Conservation (phyloP, 2,888 invertebrate species). For the Parochlus steinenii region DNA sequence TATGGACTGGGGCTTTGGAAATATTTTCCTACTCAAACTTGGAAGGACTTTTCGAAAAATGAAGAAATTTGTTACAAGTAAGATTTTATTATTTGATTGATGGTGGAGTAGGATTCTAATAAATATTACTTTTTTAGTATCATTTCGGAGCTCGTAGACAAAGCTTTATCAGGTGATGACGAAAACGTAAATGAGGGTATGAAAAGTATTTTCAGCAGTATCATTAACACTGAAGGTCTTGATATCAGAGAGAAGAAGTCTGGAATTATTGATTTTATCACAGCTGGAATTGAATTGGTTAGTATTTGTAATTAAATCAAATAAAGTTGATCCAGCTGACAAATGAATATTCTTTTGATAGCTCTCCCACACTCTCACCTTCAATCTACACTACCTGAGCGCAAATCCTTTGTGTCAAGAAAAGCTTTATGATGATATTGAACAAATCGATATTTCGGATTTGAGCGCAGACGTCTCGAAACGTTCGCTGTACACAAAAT, state of each 20-base stretch:
- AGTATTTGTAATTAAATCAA: too few relatives aligned
- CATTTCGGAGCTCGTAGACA: conserved; percentile 60
- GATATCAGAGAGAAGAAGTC: conserved; percentile 70
- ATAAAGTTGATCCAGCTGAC: too few relatives aligned
- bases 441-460: conserved; percentile 34
- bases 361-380: conserved; percentile 66
- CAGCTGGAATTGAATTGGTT: conserved; percentile 75
- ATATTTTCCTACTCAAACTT: conserved; percentile 53
- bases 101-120: not conserved
- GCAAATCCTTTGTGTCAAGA: conserved; percentile 47
- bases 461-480: conserved; percentile 41
- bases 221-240: conserved; percentile 50
- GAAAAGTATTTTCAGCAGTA: conserved; percentile 57
- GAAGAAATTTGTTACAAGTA: conserved; percentile 70
- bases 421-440: conserved; percentile 46
- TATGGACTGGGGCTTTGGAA: conserved; percentile 75
- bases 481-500: conserved; percentile 55
- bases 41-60: conserved; percentile 48
- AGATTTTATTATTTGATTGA: conserved; percentile 22
- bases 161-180: conserved; percentile 40
- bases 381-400: conserved; percentile 57
- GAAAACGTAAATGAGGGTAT: conserved; percentile 33
- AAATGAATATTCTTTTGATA: too few relatives aligned
- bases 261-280: conserved; percentile 71
- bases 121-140: conserved; percentile 34